phyloP scores from a whole-genome alignment of 2,888 invertebrate species.

The Theodoxus fluviatilis region DNA sequence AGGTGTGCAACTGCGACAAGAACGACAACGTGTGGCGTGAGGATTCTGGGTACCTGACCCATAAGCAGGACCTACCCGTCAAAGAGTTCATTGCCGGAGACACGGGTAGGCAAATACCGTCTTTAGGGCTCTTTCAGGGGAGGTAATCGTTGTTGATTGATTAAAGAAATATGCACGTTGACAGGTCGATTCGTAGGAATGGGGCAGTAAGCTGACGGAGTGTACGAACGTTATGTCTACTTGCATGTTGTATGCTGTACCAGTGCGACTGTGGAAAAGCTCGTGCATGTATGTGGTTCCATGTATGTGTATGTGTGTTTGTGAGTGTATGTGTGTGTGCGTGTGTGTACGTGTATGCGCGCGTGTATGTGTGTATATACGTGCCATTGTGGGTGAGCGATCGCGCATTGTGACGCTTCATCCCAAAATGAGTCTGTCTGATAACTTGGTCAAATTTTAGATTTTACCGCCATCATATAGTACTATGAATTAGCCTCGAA shows the following conservation, averaged over 20 bases:
- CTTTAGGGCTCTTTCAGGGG: neutral
- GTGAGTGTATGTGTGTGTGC: neutral
- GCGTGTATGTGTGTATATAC: neutral
- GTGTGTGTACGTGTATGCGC: neutral
- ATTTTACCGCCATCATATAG: no score
- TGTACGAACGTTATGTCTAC: no score
- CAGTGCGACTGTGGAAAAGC: neutral
- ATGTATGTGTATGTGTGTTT: neutral
- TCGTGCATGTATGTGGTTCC: neutral
- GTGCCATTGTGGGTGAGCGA: neutral
- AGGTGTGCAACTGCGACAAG: constrained; percentile 57
- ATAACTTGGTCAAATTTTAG: no score
- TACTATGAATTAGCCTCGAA: no score
- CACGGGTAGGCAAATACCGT: constrained; percentile 47
- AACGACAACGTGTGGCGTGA: constrained; percentile 53
- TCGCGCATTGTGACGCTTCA: no score
- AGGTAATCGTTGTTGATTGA: no score
- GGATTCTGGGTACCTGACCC: constrained; percentile 53
- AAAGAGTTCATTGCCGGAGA: constrained; percentile 57
- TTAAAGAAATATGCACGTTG: no score
- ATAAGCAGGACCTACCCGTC: constrained; percentile 55
- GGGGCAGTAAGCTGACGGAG: no score
- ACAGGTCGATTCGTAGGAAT: no score
- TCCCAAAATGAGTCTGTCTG: no score
- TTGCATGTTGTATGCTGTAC: no score